Conservation (phyloP, 2,888 invertebrate genomes). For the Agriopis marginaria region DNA sequence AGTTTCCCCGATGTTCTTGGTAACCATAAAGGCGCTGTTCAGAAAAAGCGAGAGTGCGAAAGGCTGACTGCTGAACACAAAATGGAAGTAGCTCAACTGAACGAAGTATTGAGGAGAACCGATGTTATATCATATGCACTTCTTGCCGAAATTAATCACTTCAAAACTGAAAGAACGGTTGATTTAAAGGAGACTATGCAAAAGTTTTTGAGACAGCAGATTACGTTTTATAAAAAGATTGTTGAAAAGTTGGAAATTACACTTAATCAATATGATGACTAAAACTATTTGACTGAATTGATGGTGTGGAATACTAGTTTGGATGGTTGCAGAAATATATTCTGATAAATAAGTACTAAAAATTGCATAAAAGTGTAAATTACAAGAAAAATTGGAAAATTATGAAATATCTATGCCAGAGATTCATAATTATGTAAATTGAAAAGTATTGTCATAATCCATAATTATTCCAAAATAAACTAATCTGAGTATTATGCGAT, state of each 20-base stretch:
- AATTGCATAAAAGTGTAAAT: slow-evolving; percentile 20
- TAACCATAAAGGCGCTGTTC: slow-evolving; percentile 95
- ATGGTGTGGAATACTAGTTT: slow-evolving; percentile 37
- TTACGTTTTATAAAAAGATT: slow-evolving; percentile 95
- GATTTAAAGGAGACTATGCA: slow-evolving; percentile 96
- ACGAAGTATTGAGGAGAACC: slow-evolving; percentile 93
- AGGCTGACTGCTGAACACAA: slow-evolving; percentile 92
- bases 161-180: slow-evolving; percentile 93
- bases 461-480: slow-evolving; percentile 22
- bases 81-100: slow-evolving; percentile 92
- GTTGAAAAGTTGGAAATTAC: slow-evolving; percentile 90
- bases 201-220: slow-evolving; percentile 94
- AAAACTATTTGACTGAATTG: slow-evolving; percentile 51
- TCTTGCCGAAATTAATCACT: slow-evolving; percentile 97
- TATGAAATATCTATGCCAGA: slow-evolving; percentile 8
- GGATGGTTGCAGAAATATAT: slow-evolving; percentile 24
- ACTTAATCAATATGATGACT: slow-evolving; percentile 81
- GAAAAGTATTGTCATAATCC: slow-evolving; percentile 10
- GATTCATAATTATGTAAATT: slow-evolving; percentile 17
- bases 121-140: slow-evolving; percentile 97
- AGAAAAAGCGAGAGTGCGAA: slow-evolving; percentile 96
- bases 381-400: neutral
- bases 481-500: slow-evolving; percentile 16
- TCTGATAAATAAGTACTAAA: slow-evolving; percentile 18
- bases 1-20: slow-evolving; percentile 96